Evolutionary conservation across 2,113 vertebrate genomes (phyloP).

Genomic region (Syngnathoides biaculeatus): DNA sequence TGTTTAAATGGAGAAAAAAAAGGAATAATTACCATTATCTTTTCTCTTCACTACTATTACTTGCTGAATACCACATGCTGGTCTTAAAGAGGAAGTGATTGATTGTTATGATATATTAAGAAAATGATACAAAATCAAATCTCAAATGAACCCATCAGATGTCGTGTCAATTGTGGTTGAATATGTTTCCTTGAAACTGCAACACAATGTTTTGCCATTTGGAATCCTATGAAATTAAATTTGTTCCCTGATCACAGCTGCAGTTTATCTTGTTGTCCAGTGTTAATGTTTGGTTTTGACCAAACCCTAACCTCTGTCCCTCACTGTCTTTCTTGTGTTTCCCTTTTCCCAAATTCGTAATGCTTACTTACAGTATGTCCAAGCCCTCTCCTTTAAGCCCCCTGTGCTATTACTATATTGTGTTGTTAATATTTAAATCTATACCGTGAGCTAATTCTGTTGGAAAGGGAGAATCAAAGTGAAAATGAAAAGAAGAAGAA

Average conservation of each 20-base stretch:
- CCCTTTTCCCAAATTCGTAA: constrained; percentile 28
- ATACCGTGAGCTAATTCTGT: constrained; percentile 36
- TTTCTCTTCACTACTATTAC: constrained; percentile 18
- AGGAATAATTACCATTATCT: constrained; percentile 28
- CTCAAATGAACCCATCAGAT: constrained; percentile 18
- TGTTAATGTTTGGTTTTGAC: too few species aligned
- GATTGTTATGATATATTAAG: constrained; percentile 23
- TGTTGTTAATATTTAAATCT: constrained; percentile 53
- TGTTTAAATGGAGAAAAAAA: constrained; percentile 17
- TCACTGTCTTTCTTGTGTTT: not conserved
- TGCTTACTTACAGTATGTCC: constrained; percentile 18
- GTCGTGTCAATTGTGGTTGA: not conserved
- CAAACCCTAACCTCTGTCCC: too few species aligned
- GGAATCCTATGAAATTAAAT: too few species aligned
- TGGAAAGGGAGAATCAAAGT: not conserved
- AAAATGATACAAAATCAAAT: not conserved
- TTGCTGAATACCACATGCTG: not conserved
- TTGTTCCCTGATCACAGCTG: too few species aligned
- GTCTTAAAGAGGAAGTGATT: constrained; percentile 14
- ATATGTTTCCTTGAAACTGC: not conserved
- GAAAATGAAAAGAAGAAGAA: not conserved
- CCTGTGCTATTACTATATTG: constrained; percentile 22
- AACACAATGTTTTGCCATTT: too few species aligned
- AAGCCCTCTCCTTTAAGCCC: constrained; percentile 18
- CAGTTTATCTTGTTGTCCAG: too few species aligned